These are phyloP conservation scores for Burhinus oedicnemus DNA, from an alignment of 2,113 vertebrate species.

Conservation along the genomic window DNA sequence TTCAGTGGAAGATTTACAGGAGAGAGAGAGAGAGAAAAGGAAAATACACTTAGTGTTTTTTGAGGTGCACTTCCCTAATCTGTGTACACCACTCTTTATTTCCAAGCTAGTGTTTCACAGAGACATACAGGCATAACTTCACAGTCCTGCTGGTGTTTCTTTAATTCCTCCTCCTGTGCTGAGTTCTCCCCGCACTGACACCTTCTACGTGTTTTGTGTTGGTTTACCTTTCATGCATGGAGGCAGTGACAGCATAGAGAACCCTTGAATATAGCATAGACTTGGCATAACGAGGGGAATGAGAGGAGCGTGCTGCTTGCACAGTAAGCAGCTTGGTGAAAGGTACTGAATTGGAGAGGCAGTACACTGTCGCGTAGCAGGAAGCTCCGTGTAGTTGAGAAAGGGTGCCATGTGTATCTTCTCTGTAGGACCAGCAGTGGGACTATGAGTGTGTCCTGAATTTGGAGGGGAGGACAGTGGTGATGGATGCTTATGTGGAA, in stretches of 20 bases:
- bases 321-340: background rate
- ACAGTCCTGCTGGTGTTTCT: background rate
- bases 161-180: background rate
- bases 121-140: background rate
- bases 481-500: slow-evolving; percentile 87
- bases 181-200: background rate
- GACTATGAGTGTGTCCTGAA: slow-evolving; percentile 90
- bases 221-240: background rate
- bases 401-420: background rate
- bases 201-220: background rate
- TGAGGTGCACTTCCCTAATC: background rate
- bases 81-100: background rate
- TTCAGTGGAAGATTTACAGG: background rate
- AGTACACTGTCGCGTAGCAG: accelerated
- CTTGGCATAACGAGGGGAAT: background rate
- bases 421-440: slow-evolving; percentile 83
- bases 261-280: background rate
- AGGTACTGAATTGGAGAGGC: background rate
- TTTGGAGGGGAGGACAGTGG: slow-evolving; percentile 88
- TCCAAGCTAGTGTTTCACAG: background rate
- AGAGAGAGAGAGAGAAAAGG: background rate
- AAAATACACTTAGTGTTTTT: background rate
- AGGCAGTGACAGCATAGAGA: background rate
- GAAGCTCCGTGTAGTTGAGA: background rate
- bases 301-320: background rate